Evolutionary conservation across 2,113 vertebrate genomes (phyloP), one percentile per base, ranked within the genome.

Genomic region (Brachypteracias leptosomus): DNA sequence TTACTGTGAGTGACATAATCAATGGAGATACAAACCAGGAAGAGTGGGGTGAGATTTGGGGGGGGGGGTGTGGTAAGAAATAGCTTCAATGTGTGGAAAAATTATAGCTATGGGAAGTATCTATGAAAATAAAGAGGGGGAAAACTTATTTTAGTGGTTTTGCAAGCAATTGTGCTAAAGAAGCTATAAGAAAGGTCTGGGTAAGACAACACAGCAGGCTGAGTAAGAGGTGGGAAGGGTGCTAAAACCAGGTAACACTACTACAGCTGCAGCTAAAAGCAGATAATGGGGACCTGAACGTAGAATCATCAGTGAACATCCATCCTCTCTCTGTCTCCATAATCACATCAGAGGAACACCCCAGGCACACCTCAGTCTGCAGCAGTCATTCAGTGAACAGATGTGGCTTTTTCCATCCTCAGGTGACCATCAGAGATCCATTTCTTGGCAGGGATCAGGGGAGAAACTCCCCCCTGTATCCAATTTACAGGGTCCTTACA

Each of bases 401-500:
- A 7, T 22, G 19, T 1, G 6, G 28, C 42, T 44, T 63, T 31
- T 42, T 63, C 40, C 68, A 66, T 33, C 63, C 51, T 36, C 35
- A 14, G 13, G 6, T 0, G 2, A 12, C 25, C 42, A 36, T 6
- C 28, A 10, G 54, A 11, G 29, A 21, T 24, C 44, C 16, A 2
- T 42, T 40, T 70, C 80, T 70, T 14, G 6, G n/a, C 25, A 40
- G 1, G 0, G 40, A 22, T 11, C 40, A 28, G 40, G 11, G 47
- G 5, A 55, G 24, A 6, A 15, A 7, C 13, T 2, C 26, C 25
- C 22, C 20, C 10, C 6, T 8, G 36, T 7, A 13, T 29, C 24
- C 52, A 19, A 57, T 52, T 35, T 57, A 44, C 6, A 11, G 58
- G 65, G 31, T 24, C 7, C 3, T 44, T 18, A 8, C 1, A 19